Conservation (phyloP, 2,888 invertebrate genomes). For the Acrobasis repandana region DNA sequence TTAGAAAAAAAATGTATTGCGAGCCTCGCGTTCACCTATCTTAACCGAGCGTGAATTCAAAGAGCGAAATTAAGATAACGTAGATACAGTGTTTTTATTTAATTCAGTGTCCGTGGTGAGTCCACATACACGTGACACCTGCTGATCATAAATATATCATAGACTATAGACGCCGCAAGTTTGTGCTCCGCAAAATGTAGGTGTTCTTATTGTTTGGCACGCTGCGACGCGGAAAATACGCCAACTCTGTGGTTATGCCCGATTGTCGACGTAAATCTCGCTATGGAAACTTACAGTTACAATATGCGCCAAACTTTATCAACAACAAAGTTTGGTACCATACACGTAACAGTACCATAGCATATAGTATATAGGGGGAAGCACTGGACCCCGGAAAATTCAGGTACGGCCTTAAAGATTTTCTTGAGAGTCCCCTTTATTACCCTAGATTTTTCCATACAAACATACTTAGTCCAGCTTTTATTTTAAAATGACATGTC, state of each 20-base stretch:
- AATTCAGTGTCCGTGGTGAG: conserved; percentile 50
- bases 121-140: conserved; percentile 52
- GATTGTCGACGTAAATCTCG: not conserved
- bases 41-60: conserved; percentile 15
- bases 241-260: conserved; percentile 43
- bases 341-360: not conserved
- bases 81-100: conserved; percentile 46
- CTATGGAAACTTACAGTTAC: not conserved
- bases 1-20: conserved; percentile 12
- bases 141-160: conserved; percentile 47
- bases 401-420: no score
- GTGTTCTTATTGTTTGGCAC: conserved; percentile 68
- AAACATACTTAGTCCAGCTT: no score
- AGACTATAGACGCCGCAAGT: conserved; percentile 55
- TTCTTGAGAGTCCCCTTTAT: no score
- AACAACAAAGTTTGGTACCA: not conserved
- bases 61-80: conserved; percentile 23
- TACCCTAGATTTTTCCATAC: no score
- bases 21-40: not conserved
- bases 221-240: conserved; percentile 54
- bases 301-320: not conserved
- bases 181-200: conserved; percentile 38
- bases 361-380: no score
- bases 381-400: no score
- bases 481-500: no score